Conservation (phyloP, 2,797 vertebrate genomes). For the Trematomus bernacchii region DNA sequence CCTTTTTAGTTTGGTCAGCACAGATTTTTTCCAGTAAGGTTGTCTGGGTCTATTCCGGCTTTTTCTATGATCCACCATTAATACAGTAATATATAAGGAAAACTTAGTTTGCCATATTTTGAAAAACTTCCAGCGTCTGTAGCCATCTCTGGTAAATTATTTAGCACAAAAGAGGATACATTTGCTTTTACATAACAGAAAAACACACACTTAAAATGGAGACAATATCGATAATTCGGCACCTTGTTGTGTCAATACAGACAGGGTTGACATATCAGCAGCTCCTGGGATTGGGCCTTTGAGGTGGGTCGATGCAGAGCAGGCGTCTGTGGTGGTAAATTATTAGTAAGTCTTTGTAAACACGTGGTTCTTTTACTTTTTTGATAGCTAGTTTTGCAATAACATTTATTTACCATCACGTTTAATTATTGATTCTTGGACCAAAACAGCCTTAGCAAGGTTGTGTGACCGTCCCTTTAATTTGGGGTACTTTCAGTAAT, state of each 20-base stretch:
- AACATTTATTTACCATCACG: conserved; percentile 46
- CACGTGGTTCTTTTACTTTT: conserved; percentile 24
- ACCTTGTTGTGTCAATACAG: conserved; percentile 46
- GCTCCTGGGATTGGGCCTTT: conserved; percentile 62
- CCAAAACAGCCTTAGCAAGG: conserved; percentile 24
- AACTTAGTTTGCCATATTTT: background rate
- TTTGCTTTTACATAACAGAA: background rate
- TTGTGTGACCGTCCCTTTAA: conserved; percentile 53
- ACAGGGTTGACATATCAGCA: conserved; percentile 46
- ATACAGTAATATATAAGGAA: background rate
- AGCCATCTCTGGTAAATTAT: conserved; percentile 17
- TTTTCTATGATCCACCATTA: conserved; percentile 8
- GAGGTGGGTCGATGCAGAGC: conserved; percentile 53
- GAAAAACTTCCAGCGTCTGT: background rate
- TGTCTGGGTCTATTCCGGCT: conserved; percentile 26
- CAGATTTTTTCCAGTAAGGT: conserved; percentile 27
- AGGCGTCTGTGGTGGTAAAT: conserved; percentile 70
- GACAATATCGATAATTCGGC: conserved; percentile 29
- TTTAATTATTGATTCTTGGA: conserved; percentile 68
- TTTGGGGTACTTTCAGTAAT: conserved; percentile 69
- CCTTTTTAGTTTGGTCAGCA: conserved; percentile 51
- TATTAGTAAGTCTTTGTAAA: conserved; percentile 72
- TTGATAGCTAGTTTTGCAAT: conserved; percentile 40
- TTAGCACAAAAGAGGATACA: background rate
- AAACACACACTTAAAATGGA: conserved; percentile 14